These are phyloP conservation scores for Mobula birostris DNA, from an alignment of 2,113 vertebrate genomes.

Conservation along the genomic window DNA sequence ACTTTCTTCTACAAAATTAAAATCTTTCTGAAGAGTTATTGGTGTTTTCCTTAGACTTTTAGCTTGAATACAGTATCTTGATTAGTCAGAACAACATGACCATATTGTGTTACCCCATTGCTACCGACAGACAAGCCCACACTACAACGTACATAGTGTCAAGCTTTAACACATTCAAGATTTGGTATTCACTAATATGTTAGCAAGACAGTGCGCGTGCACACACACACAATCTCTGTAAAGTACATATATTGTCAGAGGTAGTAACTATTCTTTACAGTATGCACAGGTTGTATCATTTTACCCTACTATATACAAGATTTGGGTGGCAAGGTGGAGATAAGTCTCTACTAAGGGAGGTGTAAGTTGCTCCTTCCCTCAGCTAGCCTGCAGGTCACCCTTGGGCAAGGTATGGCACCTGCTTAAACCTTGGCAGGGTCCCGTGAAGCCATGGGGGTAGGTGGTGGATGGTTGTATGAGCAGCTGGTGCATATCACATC, in stretches of 20 bases:
- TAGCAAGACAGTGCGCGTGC: too few species aligned
- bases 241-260: not conserved
- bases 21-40: not conserved
- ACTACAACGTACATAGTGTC: not conserved
- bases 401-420: too few species aligned
- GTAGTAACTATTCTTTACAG: not conserved
- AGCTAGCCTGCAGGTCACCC: too few species aligned
- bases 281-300: not conserved
- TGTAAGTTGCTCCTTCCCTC: too few species aligned
- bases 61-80: not conserved
- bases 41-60: not conserved
- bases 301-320: not conserved
- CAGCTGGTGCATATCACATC: too few species aligned
- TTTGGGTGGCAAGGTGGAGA: too few species aligned
- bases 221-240: not conserved
- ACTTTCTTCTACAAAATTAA: not conserved
- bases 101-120: too few species aligned
- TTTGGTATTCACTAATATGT: not conserved
- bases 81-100: too few species aligned
- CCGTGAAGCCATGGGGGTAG: too few species aligned
- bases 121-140: not conserved
- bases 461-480: too few species aligned
- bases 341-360: too few species aligned
- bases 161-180: not conserved
- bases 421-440: too few species aligned